A percentile compares a stretch with the other conserved stretches of the same genome.
Evolutionary conservation across 2,797 vertebrate genomes (phyloP).

Genomic region (Eulemur coronatus): DNA sequence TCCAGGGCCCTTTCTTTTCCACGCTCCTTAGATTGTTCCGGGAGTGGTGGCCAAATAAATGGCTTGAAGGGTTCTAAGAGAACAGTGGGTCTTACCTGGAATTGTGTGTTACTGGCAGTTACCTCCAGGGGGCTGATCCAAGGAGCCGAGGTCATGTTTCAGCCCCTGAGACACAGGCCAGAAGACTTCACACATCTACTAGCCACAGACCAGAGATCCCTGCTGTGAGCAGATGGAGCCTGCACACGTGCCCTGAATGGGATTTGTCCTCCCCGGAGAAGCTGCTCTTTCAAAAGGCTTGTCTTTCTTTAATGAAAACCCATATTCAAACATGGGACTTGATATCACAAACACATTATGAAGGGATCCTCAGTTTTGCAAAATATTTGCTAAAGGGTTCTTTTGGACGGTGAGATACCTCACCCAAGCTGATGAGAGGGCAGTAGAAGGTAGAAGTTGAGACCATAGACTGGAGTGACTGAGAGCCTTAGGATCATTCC

Average conservation of each 20-base stretch:
- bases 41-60: background rate
- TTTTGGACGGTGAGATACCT: background rate
- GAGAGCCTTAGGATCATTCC: background rate
- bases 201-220: background rate
- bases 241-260: background rate
- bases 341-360: background rate
- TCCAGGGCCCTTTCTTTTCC: background rate
- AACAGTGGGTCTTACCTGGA: background rate
- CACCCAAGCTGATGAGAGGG: background rate
- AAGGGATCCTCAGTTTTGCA: background rate
- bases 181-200: background rate
- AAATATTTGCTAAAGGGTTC: background rate
- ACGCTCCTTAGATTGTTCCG: background rate
- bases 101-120: background rate
- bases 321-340: background rate
- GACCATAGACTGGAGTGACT: background rate
- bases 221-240: background rate
- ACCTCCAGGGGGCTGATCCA: background rate
- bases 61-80: background rate
- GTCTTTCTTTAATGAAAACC: background rate
- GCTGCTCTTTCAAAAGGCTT: background rate
- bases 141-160: background rate
- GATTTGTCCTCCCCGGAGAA: background rate
- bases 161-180: background rate
- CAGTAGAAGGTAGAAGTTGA: background rate